Percentiles rank a stretch among this genome's conserved stretches.
These are phyloP conservation scores for Garra rufa DNA, from an alignment of 2,113 vertebrate genomes.

Conservation along the genomic window DNA sequence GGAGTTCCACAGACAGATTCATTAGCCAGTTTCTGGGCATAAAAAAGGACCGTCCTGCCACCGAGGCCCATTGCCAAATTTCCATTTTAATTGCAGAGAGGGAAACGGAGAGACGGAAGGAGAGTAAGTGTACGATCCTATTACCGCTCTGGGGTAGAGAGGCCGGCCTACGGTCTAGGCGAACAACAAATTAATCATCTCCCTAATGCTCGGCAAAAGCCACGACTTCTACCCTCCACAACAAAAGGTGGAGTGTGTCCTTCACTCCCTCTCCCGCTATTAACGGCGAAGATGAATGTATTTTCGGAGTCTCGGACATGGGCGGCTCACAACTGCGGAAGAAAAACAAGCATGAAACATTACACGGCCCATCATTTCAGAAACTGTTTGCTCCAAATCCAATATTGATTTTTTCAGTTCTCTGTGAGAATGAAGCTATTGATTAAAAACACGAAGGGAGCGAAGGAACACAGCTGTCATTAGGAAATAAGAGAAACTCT, in stretches of 20 bases:
- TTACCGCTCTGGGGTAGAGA: slow-evolving; percentile 63
- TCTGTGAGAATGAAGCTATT: slow-evolving; percentile 41
- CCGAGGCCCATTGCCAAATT: slow-evolving; percentile 57
- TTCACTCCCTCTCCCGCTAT: slow-evolving; percentile 54
- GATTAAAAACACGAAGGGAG: slow-evolving; percentile 46
- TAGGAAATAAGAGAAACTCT: slow-evolving; percentile 56
- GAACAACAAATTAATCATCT: slow-evolving; percentile 72
- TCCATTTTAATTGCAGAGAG: slow-evolving; percentile 69
- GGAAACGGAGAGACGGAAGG: slow-evolving; percentile 24
- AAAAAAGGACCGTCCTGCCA: slow-evolving; percentile 26
- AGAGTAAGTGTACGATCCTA: slow-evolving; percentile 65
- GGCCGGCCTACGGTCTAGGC: slow-evolving; percentile 53
- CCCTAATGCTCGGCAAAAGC: slow-evolving; percentile 66
- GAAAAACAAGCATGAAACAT: slow-evolving; percentile 32
- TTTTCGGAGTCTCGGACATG: slow-evolving; percentile 59
- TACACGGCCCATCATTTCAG: slow-evolving; percentile 53
- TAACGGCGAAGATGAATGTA: slow-evolving; percentile 66
- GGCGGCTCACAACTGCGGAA: slow-evolving; percentile 18
- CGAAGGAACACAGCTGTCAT: slow-evolving; percentile 61
- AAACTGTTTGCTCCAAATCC: slow-evolving; percentile 60
- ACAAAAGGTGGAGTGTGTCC: slow-evolving; percentile 61
- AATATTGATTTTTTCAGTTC: slow-evolving; percentile 62
- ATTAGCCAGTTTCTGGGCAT: slow-evolving; percentile 34
- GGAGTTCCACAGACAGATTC: slow-evolving; percentile 29
- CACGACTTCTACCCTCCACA: slow-evolving; percentile 59